Evolutionary conservation across 2,888 invertebrate genomes (phyloP).

Genomic region (Netelia fuscicornis): DNA sequence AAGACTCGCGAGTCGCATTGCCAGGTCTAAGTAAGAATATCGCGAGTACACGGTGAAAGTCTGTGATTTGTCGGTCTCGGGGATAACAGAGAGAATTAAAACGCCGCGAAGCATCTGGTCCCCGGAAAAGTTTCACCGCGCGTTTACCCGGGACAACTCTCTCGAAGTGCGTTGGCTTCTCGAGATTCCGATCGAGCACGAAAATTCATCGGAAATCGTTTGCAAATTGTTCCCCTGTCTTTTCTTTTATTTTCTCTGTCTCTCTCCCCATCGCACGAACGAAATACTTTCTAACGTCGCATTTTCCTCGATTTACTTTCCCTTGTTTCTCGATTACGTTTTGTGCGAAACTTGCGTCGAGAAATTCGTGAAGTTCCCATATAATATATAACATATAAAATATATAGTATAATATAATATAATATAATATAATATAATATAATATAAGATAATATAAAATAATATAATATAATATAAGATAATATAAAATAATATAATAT

Average conservation of each 20-base stretch:
- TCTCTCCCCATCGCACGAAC: not conserved
- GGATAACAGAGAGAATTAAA: constrained; percentile 25
- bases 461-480: too few relatives aligned
- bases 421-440: too few relatives aligned
- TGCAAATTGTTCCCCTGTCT: constrained; percentile 8
- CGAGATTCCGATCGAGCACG: not conserved
- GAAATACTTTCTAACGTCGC: constrained; percentile 37
- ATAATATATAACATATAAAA: too few relatives aligned
- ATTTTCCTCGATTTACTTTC: constrained; percentile 19
- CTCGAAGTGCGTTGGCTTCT: not conserved
- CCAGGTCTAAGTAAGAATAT: not conserved
- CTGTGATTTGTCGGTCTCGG: constrained; percentile 5
- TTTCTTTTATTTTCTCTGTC: not conserved
- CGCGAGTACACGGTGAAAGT: constrained; percentile 40
- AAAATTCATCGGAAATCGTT: not conserved
- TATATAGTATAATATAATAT: too few relatives aligned
- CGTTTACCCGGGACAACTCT: not conserved
- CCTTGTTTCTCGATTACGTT: constrained; percentile 8
- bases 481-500: too few relatives aligned
- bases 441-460: too few relatives aligned
- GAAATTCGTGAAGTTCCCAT: constrained; percentile 1
- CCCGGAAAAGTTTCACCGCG: constrained; percentile 24
- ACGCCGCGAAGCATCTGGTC: not conserved
- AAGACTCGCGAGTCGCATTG: not conserved
- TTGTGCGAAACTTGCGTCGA: not conserved